Conservation (phyloP, 2,888 invertebrate species). For the Argynnis bischoffii region DNA sequence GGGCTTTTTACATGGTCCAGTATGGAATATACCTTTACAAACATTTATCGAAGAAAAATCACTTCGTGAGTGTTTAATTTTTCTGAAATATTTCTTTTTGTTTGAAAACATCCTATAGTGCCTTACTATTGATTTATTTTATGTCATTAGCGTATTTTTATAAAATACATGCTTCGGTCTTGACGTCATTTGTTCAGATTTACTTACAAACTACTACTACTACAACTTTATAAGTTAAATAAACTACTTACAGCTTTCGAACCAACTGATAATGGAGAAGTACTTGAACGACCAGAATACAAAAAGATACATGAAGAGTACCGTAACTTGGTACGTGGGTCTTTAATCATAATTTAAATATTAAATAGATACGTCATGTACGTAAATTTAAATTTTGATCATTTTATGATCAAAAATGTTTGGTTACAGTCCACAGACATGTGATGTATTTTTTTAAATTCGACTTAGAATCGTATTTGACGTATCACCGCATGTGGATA, state of each 20-base stretch:
- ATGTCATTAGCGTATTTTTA: background rate
- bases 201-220: too few species aligned
- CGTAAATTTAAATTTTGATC: too few species aligned
- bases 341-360: background rate
- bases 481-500: too few species aligned
- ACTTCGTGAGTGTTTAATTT: conserved; percentile 84
- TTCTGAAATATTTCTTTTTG: background rate
- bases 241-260: conserved; percentile 88
- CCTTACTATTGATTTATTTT: conserved; percentile 10
- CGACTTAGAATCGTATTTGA: too few species aligned
- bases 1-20: conserved; percentile 94
- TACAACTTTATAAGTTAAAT: background rate
- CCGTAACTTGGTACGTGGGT: conserved; percentile 87
- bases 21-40: conserved; percentile 95
- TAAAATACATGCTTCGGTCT: too few species aligned
- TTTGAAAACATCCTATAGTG: background rate
- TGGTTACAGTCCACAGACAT: too few species aligned
- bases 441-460: too few species aligned
- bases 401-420: too few species aligned
- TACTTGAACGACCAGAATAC: conserved; percentile 88
- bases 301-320: conserved; percentile 91
- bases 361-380: too few species aligned
- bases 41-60: conserved; percentile 97
- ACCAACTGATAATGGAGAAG: conserved; percentile 84
- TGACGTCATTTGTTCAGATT: too few species aligned